Base-by-base conservation (phyloP, 2,888 invertebrate species). In the Antitype chi region DNA sequence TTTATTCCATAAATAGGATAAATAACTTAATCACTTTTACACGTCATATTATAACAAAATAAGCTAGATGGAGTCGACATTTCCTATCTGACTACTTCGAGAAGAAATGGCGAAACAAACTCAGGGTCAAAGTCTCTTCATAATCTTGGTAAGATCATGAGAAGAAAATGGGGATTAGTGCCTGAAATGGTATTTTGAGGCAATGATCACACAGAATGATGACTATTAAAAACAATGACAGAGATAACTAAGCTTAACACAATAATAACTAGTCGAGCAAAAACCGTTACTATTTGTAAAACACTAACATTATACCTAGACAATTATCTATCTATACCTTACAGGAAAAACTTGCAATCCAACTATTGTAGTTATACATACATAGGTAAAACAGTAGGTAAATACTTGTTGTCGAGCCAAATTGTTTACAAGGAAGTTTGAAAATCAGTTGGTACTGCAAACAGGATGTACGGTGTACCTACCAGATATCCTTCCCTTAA, bases 401-500 rank as follows among this genome's bases (percentile, higher is more conserved):
- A 13, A 43, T 38, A 11, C 2, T 49, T 55, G 17, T 60, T 32
- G 38, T 15, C 38, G 57, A 20, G 5, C 17, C 38, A 49, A n/a
- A 38, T n/a, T 81, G 7, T 52, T 69, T 52, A 62, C n/a, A 62
- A 84, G 70, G 84, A 80, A 79, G 43, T 60, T 52, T 52, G 32
- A 17, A 62, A 74, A 70, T 70, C 70, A 52, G 32, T 67, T 47
- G 11, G 9, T 20, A 15, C 28, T 7, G 5, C 55, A 55, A 80
- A 84, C 82, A 82, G 85, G 76, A 84, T 71, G 70, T 79, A 13
- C 23, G 2, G 9, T 15, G 67, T n/a, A 7, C 11, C 7, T n/a
- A 7, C 11, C 7, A 28, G 43, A 80, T 80, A 84, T 80, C 82
- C 75, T 82, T 84, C 47, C 70, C 43, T 0, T 64, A 63, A 80